Evolutionary conservation across 92 coral and sea anemone species (phyloP), one percentile per base, ranked within the genome.

Genomic region (Meandrina meandrites): DNA sequence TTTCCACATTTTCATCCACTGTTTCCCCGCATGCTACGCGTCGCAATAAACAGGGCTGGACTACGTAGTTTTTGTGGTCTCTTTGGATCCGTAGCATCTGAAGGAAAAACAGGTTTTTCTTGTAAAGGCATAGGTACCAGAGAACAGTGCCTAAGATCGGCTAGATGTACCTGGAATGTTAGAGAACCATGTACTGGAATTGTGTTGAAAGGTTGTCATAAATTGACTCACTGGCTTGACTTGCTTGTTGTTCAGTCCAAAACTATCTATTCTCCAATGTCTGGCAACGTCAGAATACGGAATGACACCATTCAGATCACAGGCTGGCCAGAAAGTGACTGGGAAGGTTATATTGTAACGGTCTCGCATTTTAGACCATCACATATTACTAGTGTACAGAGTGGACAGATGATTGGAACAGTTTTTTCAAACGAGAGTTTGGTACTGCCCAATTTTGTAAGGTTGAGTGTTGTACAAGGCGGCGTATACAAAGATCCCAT

Each of bases 251-350:
- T 45, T 13, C 64, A 51, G 24, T 84, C 83, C 34, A 76, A 80
- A 48, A 72, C 80, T 31, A 85, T 91, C 60, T 82, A 84, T 75
- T 88, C 94, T 8, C 94, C 94, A 51, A 91, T 91, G 5, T 77
- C 94, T 60, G 94, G 94, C 31, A 91, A 91, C 73, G 70, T 78
- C 31, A 57, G 75, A 50, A 85, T 78, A 51, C 85, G 78, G 8
- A 70, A 64, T 37, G 79, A 56, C 66, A 34, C 64, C 80, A 79
- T 75, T 10, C 28, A 66, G 35, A 84, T 91, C 48, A 88, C 79
- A 40, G 94, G 94, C 42, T 91, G 94, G 94, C 94, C 94, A 32
- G 18, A 88, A 37, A 79, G 91, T 28, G 84, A 85, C 47, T 91
- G 93, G 93, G 86, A 88, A 45, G 81, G 79, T 42, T 79, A 83